A percentile compares a stretch with the other conserved stretches of the same genome.
phyloP scores from a whole-genome alignment of 2,888 invertebrate species.

The Drosophila demipolita region DNA sequence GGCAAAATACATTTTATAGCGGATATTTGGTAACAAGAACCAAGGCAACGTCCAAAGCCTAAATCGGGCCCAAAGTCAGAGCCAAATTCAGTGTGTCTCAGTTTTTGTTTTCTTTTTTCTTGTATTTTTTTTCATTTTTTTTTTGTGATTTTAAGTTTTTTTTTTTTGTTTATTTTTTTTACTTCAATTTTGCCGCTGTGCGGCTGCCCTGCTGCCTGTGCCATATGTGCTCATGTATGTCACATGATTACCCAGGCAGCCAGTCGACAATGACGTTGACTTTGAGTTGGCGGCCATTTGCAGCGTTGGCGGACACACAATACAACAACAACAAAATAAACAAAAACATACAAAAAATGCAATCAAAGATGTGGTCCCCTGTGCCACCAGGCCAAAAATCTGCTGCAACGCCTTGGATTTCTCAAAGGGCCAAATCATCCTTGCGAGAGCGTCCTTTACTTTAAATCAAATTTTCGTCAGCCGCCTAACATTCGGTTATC shows the following conservation, averaged over 20 bases:
- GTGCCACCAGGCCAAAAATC: conserved; percentile 4
- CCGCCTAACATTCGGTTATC: conserved; percentile 15
- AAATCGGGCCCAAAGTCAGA: conserved; percentile 39
- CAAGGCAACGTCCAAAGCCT: conserved; percentile 32
- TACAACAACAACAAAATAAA: conserved; percentile 7
- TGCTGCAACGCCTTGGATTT: conserved; percentile 1
- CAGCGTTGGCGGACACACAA: conserved; percentile 41
- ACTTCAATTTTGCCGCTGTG: conserved; percentile 4
- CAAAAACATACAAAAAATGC: conserved; percentile 7
- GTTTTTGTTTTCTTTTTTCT: conserved; percentile 14
- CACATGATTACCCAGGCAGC: conserved; percentile 50
- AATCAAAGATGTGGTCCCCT: conserved; percentile 24
- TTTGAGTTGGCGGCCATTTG: conserved; percentile 55
- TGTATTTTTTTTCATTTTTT: neutral
- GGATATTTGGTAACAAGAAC: conserved; percentile 50
- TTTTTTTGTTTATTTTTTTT: neutral
- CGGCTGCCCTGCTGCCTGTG: conserved; percentile 12
- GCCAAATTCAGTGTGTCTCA: conserved; percentile 13
- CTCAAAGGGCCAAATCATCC: conserved; percentile 3
- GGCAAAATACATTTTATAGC: conserved; percentile 49
- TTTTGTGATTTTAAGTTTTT: neutral
- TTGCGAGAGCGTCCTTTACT: conserved; percentile 17
- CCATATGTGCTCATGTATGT: conserved; percentile 46
- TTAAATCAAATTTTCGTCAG: conserved; percentile 29
- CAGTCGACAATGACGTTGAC: conserved; percentile 53